phyloP scores from a whole-genome alignment of 2,113 vertebrate species.

The Pterophyllum scalare region DNA sequence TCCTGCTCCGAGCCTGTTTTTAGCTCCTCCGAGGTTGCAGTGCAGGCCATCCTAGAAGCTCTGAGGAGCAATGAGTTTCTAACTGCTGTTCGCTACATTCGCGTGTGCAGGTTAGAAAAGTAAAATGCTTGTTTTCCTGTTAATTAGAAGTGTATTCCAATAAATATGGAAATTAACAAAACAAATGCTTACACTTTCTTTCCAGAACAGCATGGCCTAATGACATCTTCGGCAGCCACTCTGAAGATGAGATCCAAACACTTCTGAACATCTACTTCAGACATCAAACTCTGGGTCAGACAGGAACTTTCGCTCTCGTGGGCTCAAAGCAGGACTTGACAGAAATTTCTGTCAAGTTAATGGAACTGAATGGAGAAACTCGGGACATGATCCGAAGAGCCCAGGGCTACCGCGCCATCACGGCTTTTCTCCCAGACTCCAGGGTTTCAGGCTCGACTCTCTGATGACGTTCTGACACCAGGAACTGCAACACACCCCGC shows the following conservation, averaged over 20 bases:
- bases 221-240: slow-evolving; percentile 93
- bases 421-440: slow-evolving; percentile 92
- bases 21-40: slow-evolving; percentile 89
- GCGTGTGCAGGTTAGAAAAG: slow-evolving; percentile 87
- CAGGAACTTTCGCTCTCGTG: slow-evolving; percentile 93
- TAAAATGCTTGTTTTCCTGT: neutral
- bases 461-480: slow-evolving; percentile 81
- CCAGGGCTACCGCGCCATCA: slow-evolving; percentile 89
- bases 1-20: slow-evolving; percentile 81
- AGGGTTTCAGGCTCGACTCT: slow-evolving; percentile 91
- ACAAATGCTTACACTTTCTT: neutral
- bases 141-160: neutral
- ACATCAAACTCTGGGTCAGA: slow-evolving; percentile 95
- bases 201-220: slow-evolving; percentile 93
- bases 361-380: slow-evolving; percentile 94
- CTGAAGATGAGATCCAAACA: slow-evolving; percentile 94
- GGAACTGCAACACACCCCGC: slow-evolving; percentile 7
- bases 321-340: slow-evolving; percentile 94
- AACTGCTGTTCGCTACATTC: slow-evolving; percentile 85
- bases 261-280: slow-evolving; percentile 97
- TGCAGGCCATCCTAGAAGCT: slow-evolving; percentile 91
- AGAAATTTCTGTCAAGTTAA: slow-evolving; percentile 90
- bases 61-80: slow-evolving; percentile 87
- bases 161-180: neutral
- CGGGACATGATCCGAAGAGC: slow-evolving; percentile 92